Base-by-base conservation (phyloP, 2,888 invertebrate species). In the Pyrrhia umbra region DNA sequence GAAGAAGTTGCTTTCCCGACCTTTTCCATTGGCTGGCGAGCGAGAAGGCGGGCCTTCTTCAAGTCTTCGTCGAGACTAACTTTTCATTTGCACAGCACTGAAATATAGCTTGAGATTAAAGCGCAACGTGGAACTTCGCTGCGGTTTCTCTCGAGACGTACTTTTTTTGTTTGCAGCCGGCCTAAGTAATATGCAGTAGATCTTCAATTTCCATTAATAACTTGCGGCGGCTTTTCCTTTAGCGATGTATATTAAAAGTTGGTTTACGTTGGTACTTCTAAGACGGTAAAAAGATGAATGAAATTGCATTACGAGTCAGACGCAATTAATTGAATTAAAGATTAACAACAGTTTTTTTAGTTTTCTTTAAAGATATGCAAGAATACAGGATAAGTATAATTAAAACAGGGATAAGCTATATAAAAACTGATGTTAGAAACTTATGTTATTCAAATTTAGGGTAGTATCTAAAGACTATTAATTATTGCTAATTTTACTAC, bases 81-180 rank as follows among this genome's bases (percentile, higher is more conserved):
- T 94, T 94, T 95, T 93, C 94, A 94, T 94, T 95, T 94, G 94
- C 92, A 92, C 91, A 87, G 90, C 88, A 88, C 90, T 92, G 88
- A 93, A 94, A 94, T 93, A 94, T 93, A 90, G 91, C 91, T 88
- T 72, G 85, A 89, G 93, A 93, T 94, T 93, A 93, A 92, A 92
- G 89, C 88, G 89, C 89, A 87, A 87, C 85, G 86, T 83, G 88
- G 87, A 91, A 94, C 88, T 92, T 91, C 84, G 85, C 85, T 92
- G 94, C 87, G 94, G 94, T 92, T 92, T 86, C 72, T 76, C 84
- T 84, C 80, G 85, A 90, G 90, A 88, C 88, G 87, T 79, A 84
- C 85, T 90, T 90, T 91, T 79, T 82, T 79, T 72, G 64, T 58
- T 66, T 59, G 47, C 10, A 74, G 64, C 59, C 64, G 13, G 73